A percentile compares a stretch with the other conserved stretches of the same genome.
phyloP scores from a whole-genome alignment of 1,140 invertebrate species.

The Pantala flavescens region DNA sequence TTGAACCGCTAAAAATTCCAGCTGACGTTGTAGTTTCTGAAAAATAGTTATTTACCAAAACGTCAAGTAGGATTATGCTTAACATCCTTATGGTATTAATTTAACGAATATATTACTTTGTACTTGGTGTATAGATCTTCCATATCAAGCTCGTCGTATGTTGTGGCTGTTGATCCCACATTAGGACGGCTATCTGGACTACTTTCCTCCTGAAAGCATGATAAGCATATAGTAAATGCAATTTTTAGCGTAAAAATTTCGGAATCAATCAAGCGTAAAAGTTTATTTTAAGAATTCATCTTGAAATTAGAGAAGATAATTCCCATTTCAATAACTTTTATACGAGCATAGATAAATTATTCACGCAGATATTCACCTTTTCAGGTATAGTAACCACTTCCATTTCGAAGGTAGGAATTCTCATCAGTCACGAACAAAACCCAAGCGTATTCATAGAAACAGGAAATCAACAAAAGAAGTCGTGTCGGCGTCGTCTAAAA shows the following conservation, averaged over 20 bases:
- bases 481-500: background rate
- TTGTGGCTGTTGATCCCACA: slow-evolving; percentile 39
- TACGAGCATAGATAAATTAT: no score
- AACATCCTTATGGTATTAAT: background rate
- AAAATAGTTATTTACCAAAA: slow-evolving; percentile 24
- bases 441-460: no score
- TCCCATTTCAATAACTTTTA: no score
- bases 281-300: no score
- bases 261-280: no score
- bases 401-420: background rate
- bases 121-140: slow-evolving; percentile 92
- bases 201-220: slow-evolving; percentile 44
- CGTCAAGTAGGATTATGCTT: background rate
- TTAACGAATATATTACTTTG: slow-evolving; percentile 50
- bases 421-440: background rate
- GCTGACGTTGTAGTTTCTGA: slow-evolving; percentile 85
- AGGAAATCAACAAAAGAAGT: background rate
- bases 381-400: background rate
- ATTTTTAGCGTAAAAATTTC: no score
- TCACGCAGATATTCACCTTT: background rate
- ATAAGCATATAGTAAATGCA: slow-evolving; percentile 20
- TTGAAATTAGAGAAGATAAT: no score
- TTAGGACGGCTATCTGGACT: slow-evolving; percentile 46
- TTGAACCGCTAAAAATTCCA: slow-evolving; percentile 95
- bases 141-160: slow-evolving; percentile 65